Evolutionary conservation across 2,888 invertebrate genomes (phyloP).

Genomic region (Myathropa florea): DNA sequence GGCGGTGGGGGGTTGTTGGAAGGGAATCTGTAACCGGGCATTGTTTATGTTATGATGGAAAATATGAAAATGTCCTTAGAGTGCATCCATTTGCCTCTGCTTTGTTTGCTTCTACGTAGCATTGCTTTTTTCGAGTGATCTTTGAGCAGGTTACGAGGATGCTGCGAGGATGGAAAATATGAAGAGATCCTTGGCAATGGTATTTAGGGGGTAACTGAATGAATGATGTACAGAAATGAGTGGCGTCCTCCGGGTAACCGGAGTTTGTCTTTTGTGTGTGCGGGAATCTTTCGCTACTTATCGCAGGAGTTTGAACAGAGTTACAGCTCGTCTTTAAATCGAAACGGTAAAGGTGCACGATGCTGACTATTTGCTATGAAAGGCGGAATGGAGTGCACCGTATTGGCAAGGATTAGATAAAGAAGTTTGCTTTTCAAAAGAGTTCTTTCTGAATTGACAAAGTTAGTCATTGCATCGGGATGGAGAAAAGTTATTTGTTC

Average conservation of each 20-base stretch:
- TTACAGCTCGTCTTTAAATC: neutral
- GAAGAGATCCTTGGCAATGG: neutral
- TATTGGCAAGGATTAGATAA: neutral
- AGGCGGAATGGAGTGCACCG: neutral
- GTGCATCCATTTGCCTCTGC: slow-evolving; percentile 27
- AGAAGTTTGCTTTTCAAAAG: neutral
- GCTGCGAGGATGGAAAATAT: neutral
- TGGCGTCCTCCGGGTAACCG: neutral
- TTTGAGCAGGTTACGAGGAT: neutral
- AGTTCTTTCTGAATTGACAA: neutral
- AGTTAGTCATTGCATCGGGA: neutral
- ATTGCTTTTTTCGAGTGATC: neutral
- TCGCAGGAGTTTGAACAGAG: neutral
- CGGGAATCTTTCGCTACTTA: neutral
- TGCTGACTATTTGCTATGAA: neutral
- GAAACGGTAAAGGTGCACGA: neutral
- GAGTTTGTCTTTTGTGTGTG: neutral
- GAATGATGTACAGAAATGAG: neutral
- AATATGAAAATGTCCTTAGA: slow-evolving; percentile 7
- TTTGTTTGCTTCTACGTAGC: slow-evolving; percentile 22
- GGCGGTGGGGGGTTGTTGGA: neutral
- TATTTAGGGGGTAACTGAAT: neutral
- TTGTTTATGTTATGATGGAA: slow-evolving; percentile 14
- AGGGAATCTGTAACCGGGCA: neutral
- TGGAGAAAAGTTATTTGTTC: neutral